Conservation (phyloP, 2,888 invertebrate species). For the Hyalella azteca region DNA sequence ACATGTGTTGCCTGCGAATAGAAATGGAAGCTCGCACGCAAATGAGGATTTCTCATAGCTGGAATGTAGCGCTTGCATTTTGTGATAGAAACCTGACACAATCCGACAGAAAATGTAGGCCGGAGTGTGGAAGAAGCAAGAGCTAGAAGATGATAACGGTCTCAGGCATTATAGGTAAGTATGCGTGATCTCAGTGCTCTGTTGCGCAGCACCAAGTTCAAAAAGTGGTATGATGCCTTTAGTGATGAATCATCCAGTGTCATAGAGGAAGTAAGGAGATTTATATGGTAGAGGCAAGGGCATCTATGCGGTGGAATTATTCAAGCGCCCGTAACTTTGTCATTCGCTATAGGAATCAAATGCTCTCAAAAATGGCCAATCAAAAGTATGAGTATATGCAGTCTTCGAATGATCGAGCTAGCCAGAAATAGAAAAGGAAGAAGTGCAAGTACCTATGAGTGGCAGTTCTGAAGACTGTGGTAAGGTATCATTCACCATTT, state of each 20-base stretch:
- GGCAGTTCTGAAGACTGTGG: constrained; percentile 65
- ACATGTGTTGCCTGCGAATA: too few species aligned
- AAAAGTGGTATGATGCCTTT: constrained; percentile 22
- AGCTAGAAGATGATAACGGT: background rate
- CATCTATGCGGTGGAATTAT: constrained; percentile 19
- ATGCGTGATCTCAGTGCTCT: constrained; percentile 17
- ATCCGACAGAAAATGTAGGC: constrained; percentile 2
- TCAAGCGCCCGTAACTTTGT: background rate
- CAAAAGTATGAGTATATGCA: constrained; percentile 22
- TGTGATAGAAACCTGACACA: background rate
- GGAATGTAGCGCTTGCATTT: constrained; percentile 12
- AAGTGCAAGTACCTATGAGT: constrained; percentile 62
- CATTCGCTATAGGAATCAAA: constrained; percentile 32
- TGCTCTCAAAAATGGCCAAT: constrained; percentile 24
- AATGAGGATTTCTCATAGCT: background rate
- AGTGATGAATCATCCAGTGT: constrained; percentile 16
- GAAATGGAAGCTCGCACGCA: constrained; percentile 8
- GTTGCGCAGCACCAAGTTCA: constrained; percentile 15
- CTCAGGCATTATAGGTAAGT: constrained; percentile 20
- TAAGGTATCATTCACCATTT: constrained; percentile 65
- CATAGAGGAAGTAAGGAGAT: constrained; percentile 30
- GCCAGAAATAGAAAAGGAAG: constrained; percentile 21
- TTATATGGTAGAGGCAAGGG: constrained; percentile 25
- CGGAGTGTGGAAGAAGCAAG: constrained; percentile 11
- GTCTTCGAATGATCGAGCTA: constrained; percentile 16